Base-by-base conservation (phyloP, 2,888 invertebrate genomes). In the Rutpela maculata region DNA sequence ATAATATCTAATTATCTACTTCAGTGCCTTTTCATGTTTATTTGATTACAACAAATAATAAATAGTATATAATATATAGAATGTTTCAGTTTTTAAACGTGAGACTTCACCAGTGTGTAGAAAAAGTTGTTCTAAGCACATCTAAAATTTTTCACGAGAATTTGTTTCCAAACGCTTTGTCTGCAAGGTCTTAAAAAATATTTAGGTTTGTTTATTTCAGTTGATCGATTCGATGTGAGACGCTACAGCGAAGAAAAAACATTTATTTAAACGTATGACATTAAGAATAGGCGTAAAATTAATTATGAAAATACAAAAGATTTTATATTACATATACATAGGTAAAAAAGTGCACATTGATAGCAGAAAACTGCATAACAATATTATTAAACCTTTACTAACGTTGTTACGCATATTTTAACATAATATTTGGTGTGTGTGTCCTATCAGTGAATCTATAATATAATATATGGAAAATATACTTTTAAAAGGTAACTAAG, bases 381-480 rank as follows among this genome's bases (percentile, higher is more conserved):
- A 72, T 79, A 81, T 76, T 35, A 75, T 80, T 50, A 35, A 43
- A 4, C 2, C 7, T 18, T 26, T 70, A 22, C 35, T 59, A 70
- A 70, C 22, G 35, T 70, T 70, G 70, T 70, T 70, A 74, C 19
- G 74, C 63, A 62, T 22, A 56, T 66, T 43, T 31, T 76, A 72
- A 73, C 75, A 77, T 77, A 80, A 80, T 78, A 80, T 78, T 87
- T 88, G 88, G 88, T 88, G 88, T 88, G 88, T 88, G 84, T 86
- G 86, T 85, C 86, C 87, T 87, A 87, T 87, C 87, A 88, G 88
- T 88, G 88, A 88, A 84, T 65, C 65, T 65, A 65, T 65, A 65
- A 43, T 65, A 65, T 26, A 73, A 69, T 80, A 75, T 78, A 76
- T 76, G 79, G 75, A 81, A 79, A 81, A 78, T 79, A 81, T 80